Conservation (phyloP, 2,888 invertebrate species). For the Coremacera marginata region DNA sequence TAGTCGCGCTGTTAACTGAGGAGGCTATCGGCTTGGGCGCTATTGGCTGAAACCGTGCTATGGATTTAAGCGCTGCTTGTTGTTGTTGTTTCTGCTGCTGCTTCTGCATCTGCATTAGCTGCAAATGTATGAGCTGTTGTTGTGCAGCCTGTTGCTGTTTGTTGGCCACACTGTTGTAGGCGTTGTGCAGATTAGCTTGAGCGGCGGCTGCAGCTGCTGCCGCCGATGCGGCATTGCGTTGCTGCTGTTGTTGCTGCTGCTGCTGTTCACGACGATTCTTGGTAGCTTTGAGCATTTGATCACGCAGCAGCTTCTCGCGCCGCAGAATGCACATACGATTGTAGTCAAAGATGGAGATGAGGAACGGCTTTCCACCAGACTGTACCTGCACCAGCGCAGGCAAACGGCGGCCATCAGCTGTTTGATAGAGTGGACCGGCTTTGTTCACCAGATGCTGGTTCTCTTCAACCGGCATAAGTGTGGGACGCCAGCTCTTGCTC, state of each 20-base stretch:
- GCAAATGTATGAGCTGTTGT: constrained; percentile 47
- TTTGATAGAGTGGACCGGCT: constrained; percentile 71
- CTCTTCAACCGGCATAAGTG: constrained; percentile 76
- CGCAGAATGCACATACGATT: constrained; percentile 83
- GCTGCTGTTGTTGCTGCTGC: constrained; percentile 48
- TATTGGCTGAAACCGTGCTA: constrained; percentile 47
- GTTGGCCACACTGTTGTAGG: constrained; percentile 36
- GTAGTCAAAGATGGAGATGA: constrained; percentile 83
- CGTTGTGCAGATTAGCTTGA: constrained; percentile 25
- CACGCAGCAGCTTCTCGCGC: constrained; percentile 75
- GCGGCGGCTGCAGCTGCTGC: constrained; percentile 19
- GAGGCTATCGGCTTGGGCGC: constrained; percentile 44
- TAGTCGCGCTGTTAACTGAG: neutral
- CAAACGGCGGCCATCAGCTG: constrained; percentile 73
- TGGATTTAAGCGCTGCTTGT: constrained; percentile 36
- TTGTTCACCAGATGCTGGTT: constrained; percentile 61
- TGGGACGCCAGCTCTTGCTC: constrained; percentile 79
- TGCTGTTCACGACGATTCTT: constrained; percentile 52
- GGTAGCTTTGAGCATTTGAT: constrained; percentile 70
- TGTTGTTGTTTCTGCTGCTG: constrained; percentile 55
- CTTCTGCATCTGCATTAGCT: constrained; percentile 60
- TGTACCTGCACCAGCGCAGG: constrained; percentile 80
- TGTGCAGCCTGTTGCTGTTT: constrained; percentile 43
- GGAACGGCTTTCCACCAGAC: constrained; percentile 83
- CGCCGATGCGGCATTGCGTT: constrained; percentile 43